Evolutionary conservation across 2,888 invertebrate genomes (phyloP).

Genomic region (Polylopha cassiicola): DNA sequence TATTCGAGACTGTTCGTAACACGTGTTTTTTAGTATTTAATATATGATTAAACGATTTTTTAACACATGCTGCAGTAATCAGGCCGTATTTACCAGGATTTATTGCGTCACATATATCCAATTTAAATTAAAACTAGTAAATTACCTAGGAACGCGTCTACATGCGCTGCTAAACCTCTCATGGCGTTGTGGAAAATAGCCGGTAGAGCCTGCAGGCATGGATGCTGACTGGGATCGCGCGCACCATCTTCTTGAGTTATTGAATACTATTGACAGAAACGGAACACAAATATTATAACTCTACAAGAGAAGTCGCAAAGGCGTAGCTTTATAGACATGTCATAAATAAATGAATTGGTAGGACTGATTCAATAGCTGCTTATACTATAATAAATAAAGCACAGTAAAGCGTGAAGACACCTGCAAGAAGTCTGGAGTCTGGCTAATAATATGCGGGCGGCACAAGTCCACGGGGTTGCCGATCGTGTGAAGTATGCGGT

Average conservation of each 20-base stretch:
- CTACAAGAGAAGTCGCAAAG: conserved; percentile 82
- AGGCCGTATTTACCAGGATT: too few species aligned
- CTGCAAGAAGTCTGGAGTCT: conserved; percentile 79
- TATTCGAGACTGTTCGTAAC: too few species aligned
- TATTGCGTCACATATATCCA: too few species aligned
- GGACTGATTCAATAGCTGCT: too few species aligned
- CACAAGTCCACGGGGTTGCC: conserved; percentile 96
- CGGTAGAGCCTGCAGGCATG: conserved; percentile 89
- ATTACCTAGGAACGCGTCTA: conserved; percentile 96
- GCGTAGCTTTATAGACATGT: not conserved
- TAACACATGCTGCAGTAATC: too few species aligned
- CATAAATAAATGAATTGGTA: not conserved
- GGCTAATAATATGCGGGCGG: conserved; percentile 86
- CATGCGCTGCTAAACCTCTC: conserved; percentile 93
- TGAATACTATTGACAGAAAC: conserved; percentile 83
- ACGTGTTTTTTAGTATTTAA: too few species aligned
- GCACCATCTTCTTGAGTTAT: conserved; percentile 83
- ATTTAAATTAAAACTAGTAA: too few species aligned
- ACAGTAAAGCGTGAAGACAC: conserved; percentile 31
- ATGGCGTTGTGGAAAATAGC: conserved; percentile 95
- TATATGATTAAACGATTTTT: too few species aligned
- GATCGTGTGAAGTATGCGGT: conserved; percentile 93
- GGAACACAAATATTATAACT: conserved; percentile 47
- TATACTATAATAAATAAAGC: not conserved
- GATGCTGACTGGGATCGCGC: conserved; percentile 94